A percentile compares a stretch with the other conserved stretches of the same genome.
Evolutionary conservation across 2,797 vertebrate genomes (phyloP).

Genomic region (Novumbra hubbsi): DNA sequence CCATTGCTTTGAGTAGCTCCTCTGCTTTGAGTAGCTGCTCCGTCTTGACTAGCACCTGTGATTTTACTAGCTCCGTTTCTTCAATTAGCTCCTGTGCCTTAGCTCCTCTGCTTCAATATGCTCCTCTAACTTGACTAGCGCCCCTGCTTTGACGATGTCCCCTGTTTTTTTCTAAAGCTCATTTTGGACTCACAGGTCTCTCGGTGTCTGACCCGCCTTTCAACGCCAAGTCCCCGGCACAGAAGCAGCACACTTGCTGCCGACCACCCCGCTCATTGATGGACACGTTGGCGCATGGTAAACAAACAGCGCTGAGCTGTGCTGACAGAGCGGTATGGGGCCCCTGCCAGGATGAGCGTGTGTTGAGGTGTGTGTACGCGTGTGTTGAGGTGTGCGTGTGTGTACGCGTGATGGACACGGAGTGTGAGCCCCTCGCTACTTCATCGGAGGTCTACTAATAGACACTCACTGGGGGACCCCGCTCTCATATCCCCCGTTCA

Average conservation of each 20-base stretch:
- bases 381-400: background rate
- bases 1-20: too few species aligned
- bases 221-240: conserved; percentile 25
- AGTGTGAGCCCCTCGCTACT: background rate
- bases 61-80: too few species aligned
- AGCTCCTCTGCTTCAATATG: too few species aligned
- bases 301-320: conserved; percentile 38
- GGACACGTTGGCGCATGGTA: conserved; percentile 33
- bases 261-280: conserved; percentile 35
- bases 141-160: too few species aligned
- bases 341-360: conserved; percentile 20
- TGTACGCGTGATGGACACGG: background rate
- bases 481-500: background rate
- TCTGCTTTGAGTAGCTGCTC: too few species aligned
- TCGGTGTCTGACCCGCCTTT: conserved; percentile 15
- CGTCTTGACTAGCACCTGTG: too few species aligned
- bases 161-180: too few species aligned
- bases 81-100: too few species aligned
- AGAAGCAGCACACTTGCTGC: conserved; percentile 12
- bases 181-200: background rate
- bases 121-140: too few species aligned
- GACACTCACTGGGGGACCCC: background rate
- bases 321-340: conserved; percentile 23
- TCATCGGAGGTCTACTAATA: background rate
- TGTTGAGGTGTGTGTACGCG: background rate